These are phyloP conservation scores for honey bee (Apis mellifera) DNA, from an alignment of 1,140 invertebrate species.

Conservation along the genomic window DNA sequence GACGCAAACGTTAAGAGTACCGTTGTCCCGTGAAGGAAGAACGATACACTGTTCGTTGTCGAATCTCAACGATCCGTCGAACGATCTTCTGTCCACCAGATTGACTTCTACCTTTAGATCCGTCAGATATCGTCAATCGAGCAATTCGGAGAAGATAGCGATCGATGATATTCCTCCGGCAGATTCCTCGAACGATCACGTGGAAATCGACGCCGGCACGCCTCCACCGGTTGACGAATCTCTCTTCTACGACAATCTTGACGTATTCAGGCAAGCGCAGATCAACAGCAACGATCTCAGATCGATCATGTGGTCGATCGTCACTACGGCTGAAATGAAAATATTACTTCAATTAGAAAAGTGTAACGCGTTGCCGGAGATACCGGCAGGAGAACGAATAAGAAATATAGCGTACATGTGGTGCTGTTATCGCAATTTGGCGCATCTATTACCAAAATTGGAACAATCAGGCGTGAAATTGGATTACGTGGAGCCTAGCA, in stretches of 20 bases:
- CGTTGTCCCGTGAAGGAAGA: constrained; percentile 23
- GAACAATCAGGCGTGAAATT: constrained; percentile 68
- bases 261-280: constrained; percentile 72
- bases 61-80: constrained; percentile 66
- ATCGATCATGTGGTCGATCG: constrained; percentile 77
- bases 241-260: constrained; percentile 77
- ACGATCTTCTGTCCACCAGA: constrained; percentile 56
- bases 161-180: constrained; percentile 15
- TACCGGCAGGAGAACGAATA: constrained; percentile 51
- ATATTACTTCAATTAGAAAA: constrained; percentile 78
- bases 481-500: constrained; percentile 72
- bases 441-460: constrained; percentile 68
- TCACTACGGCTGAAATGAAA: constrained; percentile 75
- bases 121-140: constrained; percentile 33
- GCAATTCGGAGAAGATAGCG: constrained; percentile 56
- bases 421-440: constrained; percentile 74
- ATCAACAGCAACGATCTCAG: constrained; percentile 78
- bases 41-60: constrained; percentile 69
- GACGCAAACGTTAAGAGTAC: constrained; percentile 30
- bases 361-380: constrained; percentile 55
- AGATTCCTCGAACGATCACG: constrained; percentile 51
- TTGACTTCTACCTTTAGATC: constrained; percentile 68
- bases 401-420: constrained; percentile 75
- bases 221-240: constrained; percentile 76
- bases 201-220: constrained; percentile 77